Conservation (phyloP, 2,113 vertebrate genomes). For the Bos indicus region DNA sequence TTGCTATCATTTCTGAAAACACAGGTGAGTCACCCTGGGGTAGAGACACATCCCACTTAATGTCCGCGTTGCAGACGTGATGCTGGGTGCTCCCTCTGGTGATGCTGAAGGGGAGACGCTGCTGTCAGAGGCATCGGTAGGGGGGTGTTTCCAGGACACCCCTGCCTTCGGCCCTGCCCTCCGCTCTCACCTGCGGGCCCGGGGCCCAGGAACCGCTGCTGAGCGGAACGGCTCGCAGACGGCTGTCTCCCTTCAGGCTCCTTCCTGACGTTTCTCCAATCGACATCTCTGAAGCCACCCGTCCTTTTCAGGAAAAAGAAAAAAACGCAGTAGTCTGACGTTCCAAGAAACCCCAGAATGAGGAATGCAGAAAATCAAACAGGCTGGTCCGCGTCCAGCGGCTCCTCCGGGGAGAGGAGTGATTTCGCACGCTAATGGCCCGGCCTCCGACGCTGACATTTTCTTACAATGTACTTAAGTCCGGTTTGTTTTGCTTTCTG, state of each 20-base stretch:
- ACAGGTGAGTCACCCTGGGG: neutral
- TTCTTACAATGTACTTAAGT: slow-evolving; percentile 80
- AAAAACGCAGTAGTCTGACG: slow-evolving; percentile 67
- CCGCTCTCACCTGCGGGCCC: fast-evolving
- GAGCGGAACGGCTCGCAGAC: neutral
- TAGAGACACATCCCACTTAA: neutral
- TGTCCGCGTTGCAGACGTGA: neutral
- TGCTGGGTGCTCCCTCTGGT: neutral
- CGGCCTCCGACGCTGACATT: slow-evolving; percentile 77
- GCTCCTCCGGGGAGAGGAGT: slow-evolving; percentile 75
- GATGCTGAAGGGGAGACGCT: neutral
- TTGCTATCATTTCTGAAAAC: neutral
- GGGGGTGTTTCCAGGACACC: neutral
- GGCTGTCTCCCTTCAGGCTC: neutral
- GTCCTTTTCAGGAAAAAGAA: slow-evolving; percentile 57
- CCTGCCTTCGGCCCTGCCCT: fast-evolving
- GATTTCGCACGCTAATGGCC: slow-evolving; percentile 76
- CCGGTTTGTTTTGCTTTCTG: slow-evolving; percentile 84
- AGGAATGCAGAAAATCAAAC: slow-evolving; percentile 75
- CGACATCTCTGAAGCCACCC: slow-evolving; percentile 51
- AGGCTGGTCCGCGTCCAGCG: slow-evolving; percentile 60
- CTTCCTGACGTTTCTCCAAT: neutral
- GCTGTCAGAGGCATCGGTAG: neutral
- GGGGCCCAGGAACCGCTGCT: fast-evolving
- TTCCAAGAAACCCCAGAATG: slow-evolving; percentile 75